Evolutionary conservation across 2,797 vertebrate species (phyloP).

Genomic region (Helarctos malayanus): DNA sequence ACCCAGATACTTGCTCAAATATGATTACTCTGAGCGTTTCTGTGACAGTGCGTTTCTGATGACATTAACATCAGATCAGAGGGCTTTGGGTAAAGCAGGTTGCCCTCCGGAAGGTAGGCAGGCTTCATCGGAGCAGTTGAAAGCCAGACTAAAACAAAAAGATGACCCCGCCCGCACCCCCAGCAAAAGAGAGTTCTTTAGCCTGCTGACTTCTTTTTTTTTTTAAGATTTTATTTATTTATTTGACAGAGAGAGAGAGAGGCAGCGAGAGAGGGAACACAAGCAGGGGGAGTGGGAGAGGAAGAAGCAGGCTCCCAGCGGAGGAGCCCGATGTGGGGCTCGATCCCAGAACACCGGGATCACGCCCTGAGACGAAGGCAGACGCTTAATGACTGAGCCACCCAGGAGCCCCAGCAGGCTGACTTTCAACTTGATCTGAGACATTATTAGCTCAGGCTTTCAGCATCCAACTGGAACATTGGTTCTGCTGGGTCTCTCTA

Average conservation of each 20-base stretch:
- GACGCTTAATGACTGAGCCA: too few relatives aligned
- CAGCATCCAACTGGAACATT: background rate
- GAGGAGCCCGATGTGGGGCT: too few relatives aligned
- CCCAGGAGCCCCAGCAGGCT: background rate
- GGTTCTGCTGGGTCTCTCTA: background rate
- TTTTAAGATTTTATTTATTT: too few relatives aligned
- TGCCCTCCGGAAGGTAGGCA: background rate
- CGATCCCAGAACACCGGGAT: too few relatives aligned
- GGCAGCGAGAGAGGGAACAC: too few relatives aligned
- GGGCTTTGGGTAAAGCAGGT: background rate
- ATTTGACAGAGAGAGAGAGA: too few relatives aligned
- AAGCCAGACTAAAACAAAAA: background rate
- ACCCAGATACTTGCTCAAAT: background rate
- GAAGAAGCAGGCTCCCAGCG: too few relatives aligned
- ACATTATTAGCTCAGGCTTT: background rate
- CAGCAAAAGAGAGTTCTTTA: background rate
- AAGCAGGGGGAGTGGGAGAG: too few relatives aligned
- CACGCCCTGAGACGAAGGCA: too few relatives aligned
- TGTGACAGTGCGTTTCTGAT: background rate
- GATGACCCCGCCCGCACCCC: background rate
- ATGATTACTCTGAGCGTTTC: background rate
- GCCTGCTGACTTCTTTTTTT: too few relatives aligned
- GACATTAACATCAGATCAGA: background rate
- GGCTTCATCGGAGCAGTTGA: background rate
- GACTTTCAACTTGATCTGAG: background rate